These are phyloP conservation scores for Vanacampus margaritifer DNA, from an alignment of 2,113 vertebrate species.

Conservation along the genomic window DNA sequence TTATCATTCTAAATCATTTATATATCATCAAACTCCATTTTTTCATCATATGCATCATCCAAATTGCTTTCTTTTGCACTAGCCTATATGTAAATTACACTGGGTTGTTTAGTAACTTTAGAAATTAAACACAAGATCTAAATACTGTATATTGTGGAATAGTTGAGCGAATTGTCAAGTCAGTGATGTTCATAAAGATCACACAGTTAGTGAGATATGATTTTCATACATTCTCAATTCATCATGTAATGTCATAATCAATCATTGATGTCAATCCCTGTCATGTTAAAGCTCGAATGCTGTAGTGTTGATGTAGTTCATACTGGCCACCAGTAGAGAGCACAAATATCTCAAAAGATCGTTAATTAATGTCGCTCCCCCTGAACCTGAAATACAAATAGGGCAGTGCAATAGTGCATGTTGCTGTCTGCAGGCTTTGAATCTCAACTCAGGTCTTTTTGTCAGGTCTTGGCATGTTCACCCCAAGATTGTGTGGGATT, in stretches of 20 bases:
- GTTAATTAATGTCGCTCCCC: not conserved
- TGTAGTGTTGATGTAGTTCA: constrained; percentile 20
- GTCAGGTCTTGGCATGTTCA: not conserved
- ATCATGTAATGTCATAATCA: not conserved
- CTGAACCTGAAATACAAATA: not conserved
- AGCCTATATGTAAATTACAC: not conserved
- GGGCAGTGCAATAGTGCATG: not conserved
- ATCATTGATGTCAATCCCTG: not conserved
- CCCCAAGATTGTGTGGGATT: not conserved
- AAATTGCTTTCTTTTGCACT: not conserved
- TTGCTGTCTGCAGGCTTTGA: not conserved
- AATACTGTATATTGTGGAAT: not conserved
- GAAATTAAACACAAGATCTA: too few species aligned
- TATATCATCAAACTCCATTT: not conserved
- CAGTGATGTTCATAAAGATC: not conserved
- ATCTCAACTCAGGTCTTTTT: too few species aligned
- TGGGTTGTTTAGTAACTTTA: too few species aligned
- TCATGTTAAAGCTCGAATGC: not conserved
- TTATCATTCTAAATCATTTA: not conserved
- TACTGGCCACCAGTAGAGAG: constrained; percentile 19
- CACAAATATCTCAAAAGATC: constrained; percentile 9
- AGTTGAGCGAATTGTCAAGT: not conserved
- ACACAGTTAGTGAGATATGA: not conserved
- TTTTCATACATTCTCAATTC: not conserved
- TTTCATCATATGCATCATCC: not conserved